phyloP scores from a whole-genome alignment of 1,140 invertebrate genomes.

The Cotesia vestalis region DNA sequence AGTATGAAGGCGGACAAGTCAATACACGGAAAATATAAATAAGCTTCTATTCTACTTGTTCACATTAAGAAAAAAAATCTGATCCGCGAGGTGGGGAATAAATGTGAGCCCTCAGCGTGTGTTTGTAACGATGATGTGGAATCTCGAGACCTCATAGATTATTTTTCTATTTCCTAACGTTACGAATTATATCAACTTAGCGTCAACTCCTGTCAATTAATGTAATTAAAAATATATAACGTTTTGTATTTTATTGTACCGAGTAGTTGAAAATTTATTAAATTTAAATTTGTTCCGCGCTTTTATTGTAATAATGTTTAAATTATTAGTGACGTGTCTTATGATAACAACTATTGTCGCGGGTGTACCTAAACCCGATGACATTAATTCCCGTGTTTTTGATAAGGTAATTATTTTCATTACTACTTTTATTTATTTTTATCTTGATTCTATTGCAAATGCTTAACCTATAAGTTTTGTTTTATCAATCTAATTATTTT shows the following conservation, averaged over 20 bases:
- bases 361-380: constrained; percentile 71
- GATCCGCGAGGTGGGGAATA: no score
- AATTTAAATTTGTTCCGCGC: background rate
- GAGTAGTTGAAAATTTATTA: constrained; percentile 6
- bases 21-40: no score
- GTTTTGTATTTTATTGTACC: constrained; percentile 23
- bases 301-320: constrained; percentile 2
- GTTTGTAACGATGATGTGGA: no score
- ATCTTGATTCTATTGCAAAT: background rate
- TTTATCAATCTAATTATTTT: background rate
- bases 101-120: no score
- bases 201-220: no score
- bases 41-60: no score
- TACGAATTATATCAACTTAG: no score
- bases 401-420: constrained; percentile 62
- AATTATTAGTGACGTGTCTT: constrained; percentile 36
- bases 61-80: no score
- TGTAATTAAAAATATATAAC: background rate
- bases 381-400: constrained; percentile 65
- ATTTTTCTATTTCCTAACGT: no score
- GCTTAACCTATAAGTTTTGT: background rate
- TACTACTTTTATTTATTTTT: background rate
- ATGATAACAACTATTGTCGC: constrained; percentile 47
- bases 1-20: no score
- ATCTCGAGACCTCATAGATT: no score